These are phyloP conservation scores for Ascaphus truei DNA, from an alignment of 2,113 vertebrate genomes.

Conservation along the genomic window DNA sequence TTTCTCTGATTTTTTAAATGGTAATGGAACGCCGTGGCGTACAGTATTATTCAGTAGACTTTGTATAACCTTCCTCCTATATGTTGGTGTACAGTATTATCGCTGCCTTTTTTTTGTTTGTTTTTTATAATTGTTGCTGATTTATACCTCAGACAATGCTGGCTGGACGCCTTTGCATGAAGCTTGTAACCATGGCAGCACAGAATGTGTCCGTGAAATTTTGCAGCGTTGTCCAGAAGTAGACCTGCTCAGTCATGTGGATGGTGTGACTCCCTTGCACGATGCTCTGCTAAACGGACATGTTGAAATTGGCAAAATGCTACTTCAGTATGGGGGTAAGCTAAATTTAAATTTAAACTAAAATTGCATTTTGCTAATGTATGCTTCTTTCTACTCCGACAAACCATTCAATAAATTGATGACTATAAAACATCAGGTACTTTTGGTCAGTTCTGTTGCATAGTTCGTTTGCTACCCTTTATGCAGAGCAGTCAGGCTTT, in stretches of 20 bases:
- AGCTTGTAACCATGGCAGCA: slow-evolving; percentile 94
- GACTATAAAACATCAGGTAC: too few relatives aligned
- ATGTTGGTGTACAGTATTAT: slow-evolving; percentile 38
- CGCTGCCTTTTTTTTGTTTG: slow-evolving; percentile 19
- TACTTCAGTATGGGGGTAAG: slow-evolving; percentile 83
- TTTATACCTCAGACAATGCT: slow-evolving; percentile 84
- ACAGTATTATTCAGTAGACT: not conserved
- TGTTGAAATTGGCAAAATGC: slow-evolving; percentile 82
- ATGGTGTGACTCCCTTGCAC: slow-evolving; percentile 88
- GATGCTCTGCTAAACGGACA: slow-evolving; percentile 86
- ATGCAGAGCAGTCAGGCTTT: too few relatives aligned
- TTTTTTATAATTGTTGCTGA: slow-evolving; percentile 67
- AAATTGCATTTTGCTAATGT: too few relatives aligned
- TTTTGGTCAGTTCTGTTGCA: too few relatives aligned
- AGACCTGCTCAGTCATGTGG: slow-evolving; percentile 80
- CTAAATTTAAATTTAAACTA: slow-evolving; percentile 54
- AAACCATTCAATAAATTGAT: too few relatives aligned
- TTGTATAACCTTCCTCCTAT: not conserved
- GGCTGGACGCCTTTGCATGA: slow-evolving; percentile 97
- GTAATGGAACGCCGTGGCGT: too few relatives aligned
- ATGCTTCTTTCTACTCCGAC: too few relatives aligned
- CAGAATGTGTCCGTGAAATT: slow-evolving; percentile 83
- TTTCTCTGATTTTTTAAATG: too few relatives aligned
- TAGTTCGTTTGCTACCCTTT: too few relatives aligned
- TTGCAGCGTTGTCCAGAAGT: slow-evolving; percentile 79